Conservation (phyloP, 2,113 vertebrate genomes). For the Halcyon malimbica region DNA sequence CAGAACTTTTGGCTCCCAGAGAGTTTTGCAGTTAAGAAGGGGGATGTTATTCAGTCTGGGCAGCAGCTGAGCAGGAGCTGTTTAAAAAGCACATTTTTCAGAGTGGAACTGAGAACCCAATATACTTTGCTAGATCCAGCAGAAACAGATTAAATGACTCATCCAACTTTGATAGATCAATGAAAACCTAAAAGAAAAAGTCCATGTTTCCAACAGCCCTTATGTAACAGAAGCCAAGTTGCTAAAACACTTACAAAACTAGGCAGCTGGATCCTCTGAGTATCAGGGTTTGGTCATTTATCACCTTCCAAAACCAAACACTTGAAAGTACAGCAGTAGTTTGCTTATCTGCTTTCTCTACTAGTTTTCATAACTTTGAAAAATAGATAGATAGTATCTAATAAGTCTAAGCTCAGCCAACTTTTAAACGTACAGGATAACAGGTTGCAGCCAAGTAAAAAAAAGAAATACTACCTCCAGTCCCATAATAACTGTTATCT, state of each 20-base stretch:
- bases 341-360: background rate
- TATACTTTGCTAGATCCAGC: background rate
- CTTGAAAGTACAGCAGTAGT: background rate
- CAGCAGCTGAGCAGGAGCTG: background rate
- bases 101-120: background rate
- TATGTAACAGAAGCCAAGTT: background rate
- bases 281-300: background rate
- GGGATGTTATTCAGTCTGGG: background rate
- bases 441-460: conserved; percentile 14
- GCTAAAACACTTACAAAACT: background rate
- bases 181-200: background rate
- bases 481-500: conserved; percentile 29
- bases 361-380: background rate
- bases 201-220: background rate
- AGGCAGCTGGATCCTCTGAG: background rate
- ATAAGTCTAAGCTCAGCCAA: background rate
- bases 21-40: background rate
- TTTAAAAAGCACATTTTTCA: background rate
- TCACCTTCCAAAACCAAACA: background rate
- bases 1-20: background rate
- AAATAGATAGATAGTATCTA: background rate
- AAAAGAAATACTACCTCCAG: conserved; percentile 38
- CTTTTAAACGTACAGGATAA: background rate
- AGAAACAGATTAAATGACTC: background rate
- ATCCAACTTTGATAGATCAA: background rate